phyloP scores from a whole-genome alignment of 2,113 vertebrate genomes.

The Phalacrocorax aristotelis region DNA sequence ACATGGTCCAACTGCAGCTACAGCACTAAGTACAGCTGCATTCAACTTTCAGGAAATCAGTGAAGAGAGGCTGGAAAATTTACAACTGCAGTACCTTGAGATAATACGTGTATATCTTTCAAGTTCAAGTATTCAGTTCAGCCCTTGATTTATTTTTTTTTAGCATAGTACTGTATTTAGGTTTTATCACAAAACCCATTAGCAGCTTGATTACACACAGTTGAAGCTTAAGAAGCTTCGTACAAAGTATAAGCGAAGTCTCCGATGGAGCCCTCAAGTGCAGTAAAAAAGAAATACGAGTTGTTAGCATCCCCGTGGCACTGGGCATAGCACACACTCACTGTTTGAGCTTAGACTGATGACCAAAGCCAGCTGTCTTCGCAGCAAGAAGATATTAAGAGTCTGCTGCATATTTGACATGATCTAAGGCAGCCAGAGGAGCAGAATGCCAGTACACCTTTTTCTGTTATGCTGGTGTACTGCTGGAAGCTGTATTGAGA shows the following conservation, averaged over 20 bases:
- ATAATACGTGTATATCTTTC: background rate
- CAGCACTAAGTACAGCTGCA: background rate
- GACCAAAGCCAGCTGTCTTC: background rate
- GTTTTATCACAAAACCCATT: background rate
- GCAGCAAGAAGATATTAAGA: background rate
- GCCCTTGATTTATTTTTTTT: background rate
- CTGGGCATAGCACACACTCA: background rate
- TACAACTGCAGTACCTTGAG: background rate
- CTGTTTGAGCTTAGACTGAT: background rate
- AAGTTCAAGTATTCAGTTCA: background rate
- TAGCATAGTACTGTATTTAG: background rate
- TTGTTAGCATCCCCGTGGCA: background rate
- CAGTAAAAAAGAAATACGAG: background rate
- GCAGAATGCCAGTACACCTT: background rate
- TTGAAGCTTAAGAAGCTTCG: background rate
- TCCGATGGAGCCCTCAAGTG: background rate
- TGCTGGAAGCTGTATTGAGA: background rate
- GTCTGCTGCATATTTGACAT: background rate
- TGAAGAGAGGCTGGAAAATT: background rate
- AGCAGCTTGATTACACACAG: background rate
- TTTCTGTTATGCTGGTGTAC: background rate
- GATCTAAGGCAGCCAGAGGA: background rate
- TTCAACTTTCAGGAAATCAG: background rate
- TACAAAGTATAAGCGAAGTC: background rate
- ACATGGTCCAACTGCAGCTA: background rate